Conservation (phyloP, 2,888 invertebrate species). For the Chouioia cunea region DNA sequence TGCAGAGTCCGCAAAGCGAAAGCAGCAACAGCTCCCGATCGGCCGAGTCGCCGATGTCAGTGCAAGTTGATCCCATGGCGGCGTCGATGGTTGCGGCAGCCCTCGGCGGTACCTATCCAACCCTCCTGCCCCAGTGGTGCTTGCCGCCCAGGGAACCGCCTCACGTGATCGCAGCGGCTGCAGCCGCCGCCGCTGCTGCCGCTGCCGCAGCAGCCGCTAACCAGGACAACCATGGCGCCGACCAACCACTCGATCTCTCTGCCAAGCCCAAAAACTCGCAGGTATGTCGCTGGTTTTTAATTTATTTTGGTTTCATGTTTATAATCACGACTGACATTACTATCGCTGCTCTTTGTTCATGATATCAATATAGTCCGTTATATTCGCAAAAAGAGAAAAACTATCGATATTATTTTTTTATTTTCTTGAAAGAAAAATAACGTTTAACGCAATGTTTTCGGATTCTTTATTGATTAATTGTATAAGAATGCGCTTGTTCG, state of each 20-base stretch:
- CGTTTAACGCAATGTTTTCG: neutral
- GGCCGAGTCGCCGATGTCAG: conserved; percentile 68
- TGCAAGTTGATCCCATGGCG: conserved; percentile 74
- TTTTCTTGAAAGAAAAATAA: no score
- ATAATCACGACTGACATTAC: no score
- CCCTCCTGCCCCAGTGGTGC: conserved; percentile 67
- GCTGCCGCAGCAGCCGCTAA: conserved; percentile 64
- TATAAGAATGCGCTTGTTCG: neutral
- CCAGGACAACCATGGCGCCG: conserved; percentile 69
- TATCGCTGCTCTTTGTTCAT: no score
- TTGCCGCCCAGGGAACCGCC: conserved; percentile 68
- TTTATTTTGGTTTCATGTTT: conserved; percentile 10
- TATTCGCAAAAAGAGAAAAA: no score
- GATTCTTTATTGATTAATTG: neutral
- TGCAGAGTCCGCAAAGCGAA: conserved; percentile 67
- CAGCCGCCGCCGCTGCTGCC: conserved; percentile 65
- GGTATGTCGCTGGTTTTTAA: conserved; percentile 52
- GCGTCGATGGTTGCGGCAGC: conserved; percentile 78
- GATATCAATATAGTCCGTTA: no score
- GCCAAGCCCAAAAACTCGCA: conserved; percentile 77
- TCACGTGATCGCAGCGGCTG: conserved; percentile 61
- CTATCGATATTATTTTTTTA: no score
- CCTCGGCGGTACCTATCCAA: conserved; percentile 72
- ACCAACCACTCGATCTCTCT: conserved; percentile 89
- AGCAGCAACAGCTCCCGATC: conserved; percentile 68